Evolutionary conservation across 1,140 invertebrate species (phyloP), one percentile per base, ranked within the genome.

Genomic region (Oryctes rhinoceros): DNA sequence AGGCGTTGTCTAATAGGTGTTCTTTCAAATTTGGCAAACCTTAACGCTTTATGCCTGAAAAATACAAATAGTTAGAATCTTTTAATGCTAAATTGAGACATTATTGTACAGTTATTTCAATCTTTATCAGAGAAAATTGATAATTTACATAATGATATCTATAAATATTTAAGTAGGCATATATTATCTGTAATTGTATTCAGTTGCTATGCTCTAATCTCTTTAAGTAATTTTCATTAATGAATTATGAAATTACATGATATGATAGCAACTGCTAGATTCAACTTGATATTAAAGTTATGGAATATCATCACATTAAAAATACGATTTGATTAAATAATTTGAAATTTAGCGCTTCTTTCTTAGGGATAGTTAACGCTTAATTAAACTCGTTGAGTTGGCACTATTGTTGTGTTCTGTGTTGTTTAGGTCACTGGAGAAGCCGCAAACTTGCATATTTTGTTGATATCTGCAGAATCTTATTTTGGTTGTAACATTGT

Each of bases 391-490:
- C 24, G 24, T 30, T 30, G 24, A 15, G 53, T 59, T 59, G 53
- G 53, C 53, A 59, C 15, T 59, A n/a, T n/a, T 18, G 18, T 18
- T 59, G 18, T n/a, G 13, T 71, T 30, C 35, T 71, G 35, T 71
- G 65, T 71, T 71, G 65, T 71, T 71, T 71, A 71, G 65, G 18
- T 24, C 18, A 71, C 5, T 62, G 53, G 4, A 71, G 65, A 71
- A 71, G 65, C 65, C 65, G 65, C 65, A 24, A 71, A 71, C 65
- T 71, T 71, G 65, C 65, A 71, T 71, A 71, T 71, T 71, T 71
- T 71, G 24, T 35, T 71, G 65, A 71, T 71, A 71, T 71, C 24
- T 71, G 35, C 65, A 15, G 24, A 18, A 15, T 18, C 15, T 59
- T 18, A 59, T 18, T 18, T 24, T 37, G 65, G 15, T 44, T 44